Percentiles rank a stretch among this genome's conserved stretches.
Conservation (phyloP, 2,113 vertebrate genomes). For the Barbus barbus region DNA sequence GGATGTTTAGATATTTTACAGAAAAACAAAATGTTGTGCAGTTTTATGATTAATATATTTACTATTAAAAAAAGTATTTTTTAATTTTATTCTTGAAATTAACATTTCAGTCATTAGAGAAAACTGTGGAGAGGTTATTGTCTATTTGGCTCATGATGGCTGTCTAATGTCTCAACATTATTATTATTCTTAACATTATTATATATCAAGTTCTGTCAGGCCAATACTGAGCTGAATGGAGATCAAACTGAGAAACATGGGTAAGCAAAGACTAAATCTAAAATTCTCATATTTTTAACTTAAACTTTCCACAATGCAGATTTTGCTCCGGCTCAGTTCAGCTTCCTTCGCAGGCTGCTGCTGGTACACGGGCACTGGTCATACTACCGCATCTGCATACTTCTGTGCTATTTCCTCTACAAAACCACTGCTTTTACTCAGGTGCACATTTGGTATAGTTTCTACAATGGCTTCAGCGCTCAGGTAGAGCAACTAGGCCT, state of each 20-base stretch:
- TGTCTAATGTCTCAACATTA: neutral
- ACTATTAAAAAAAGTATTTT: neutral
- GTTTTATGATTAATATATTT: neutral
- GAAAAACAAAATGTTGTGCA: neutral
- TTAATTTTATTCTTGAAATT: no score
- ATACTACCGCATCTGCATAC: no score
- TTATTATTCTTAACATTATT: conserved; percentile 51
- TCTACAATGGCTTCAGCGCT: conserved; percentile 67
- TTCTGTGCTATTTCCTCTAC: conserved; percentile 88
- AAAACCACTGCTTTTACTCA: conserved; percentile 76
- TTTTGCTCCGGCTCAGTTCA: conserved; percentile 86
- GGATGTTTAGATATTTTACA: neutral
- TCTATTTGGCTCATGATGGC: neutral
- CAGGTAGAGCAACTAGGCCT: conserved; percentile 68
- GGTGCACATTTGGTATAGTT: no score
- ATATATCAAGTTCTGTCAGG: conserved; percentile 87
- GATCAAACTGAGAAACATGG: conserved; percentile 64
- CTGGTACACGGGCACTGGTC: no score
- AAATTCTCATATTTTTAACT: neutral
- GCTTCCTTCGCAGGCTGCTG: no score
- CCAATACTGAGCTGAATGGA: conserved; percentile 63
- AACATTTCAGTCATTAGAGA: neutral
- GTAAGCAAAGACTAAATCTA: neutral
- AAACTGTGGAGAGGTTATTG: neutral
- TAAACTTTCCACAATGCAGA: conserved; percentile 70